Percentiles rank a stretch among this genome's conserved stretches.
Evolutionary conservation across 1,140 invertebrate genomes (phyloP).

Genomic region (Diploscapter pachys): DNA sequence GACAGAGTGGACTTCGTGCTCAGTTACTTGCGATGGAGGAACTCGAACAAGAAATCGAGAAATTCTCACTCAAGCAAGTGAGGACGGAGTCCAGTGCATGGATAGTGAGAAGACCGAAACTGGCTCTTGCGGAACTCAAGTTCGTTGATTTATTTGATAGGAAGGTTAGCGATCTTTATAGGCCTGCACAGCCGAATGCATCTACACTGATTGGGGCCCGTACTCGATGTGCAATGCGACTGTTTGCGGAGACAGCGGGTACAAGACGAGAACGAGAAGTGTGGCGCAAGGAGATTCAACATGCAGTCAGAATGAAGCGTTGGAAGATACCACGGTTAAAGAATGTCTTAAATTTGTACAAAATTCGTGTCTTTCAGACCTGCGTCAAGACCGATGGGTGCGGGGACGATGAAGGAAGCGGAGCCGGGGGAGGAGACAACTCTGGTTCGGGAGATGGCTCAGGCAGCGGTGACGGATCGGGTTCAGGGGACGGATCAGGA

Average conservation of each 20-base stretch:
- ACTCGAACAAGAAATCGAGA: neutral
- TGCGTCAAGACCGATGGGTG: neutral
- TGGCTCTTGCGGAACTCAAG: constrained; percentile 8
- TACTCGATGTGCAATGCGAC: constrained; percentile 5
- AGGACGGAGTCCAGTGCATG: constrained; percentile 6
- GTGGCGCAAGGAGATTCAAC: neutral
- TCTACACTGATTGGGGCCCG: constrained; percentile 11
- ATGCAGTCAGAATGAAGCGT: too few species aligned
- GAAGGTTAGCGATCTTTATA: neutral
- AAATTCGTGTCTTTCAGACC: too few species aligned
- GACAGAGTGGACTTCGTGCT: constrained; percentile 7
- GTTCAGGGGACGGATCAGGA: neutral
- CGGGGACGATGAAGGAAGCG: neutral
- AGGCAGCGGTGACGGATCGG: neutral
- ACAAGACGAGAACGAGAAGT: neutral
- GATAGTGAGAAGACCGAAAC: constrained; percentile 13
- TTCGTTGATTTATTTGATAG: neutral
- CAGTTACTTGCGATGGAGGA: constrained; percentile 5
- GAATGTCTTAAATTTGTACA: too few species aligned
- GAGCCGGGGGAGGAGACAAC: too few species aligned
- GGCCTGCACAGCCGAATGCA: constrained; percentile 6
- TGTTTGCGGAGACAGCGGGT: neutral
- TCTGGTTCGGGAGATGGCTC: too few species aligned
- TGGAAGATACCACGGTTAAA: too few species aligned
- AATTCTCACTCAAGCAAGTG: neutral